Evolutionary conservation across 2,113 vertebrate genomes (phyloP), one percentile per base, ranked within the genome.

Genomic region (Protomyctophum bolini): DNA sequence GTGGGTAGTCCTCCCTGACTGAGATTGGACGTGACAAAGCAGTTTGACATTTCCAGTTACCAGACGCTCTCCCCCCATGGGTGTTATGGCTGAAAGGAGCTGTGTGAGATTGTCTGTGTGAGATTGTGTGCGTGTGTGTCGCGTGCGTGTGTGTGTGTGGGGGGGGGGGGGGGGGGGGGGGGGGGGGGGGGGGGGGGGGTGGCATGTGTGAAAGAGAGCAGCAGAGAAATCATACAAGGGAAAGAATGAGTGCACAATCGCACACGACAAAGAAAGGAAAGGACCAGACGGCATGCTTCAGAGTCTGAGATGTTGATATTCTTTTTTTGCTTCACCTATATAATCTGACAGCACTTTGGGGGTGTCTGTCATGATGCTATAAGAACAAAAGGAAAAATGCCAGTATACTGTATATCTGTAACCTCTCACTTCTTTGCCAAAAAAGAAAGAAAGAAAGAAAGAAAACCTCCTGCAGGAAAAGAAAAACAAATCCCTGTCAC

Each of bases 11-110:
- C 75, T 82, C 80, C 75, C 75, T 90, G 82, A 91, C 84, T 87
- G 75, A 87, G 82, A 92, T 82, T 80, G 81, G 82, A 91, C 79
- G 55, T 89, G 91, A 92, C 91, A 90, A 92, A 91, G 87, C 88
- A 90, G 89, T 91, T 91, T 93, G 91, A 94, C 91, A 93, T 93
- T 93, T 93, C 68, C 89, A 91, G 91, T 82, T 90, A 79, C 86
- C 86, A 91, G 83, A 90, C 83, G 68, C 63, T 85, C 72, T 83
- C 69, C 82, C 82, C 88, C 88, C 80, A 82, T 70, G 84, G 86
- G 89, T 83, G 82, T 89, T 91, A 83, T 87, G 83, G 76, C 84
- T 87, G 73, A 86, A 82, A 29, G 29, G 64, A 75, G 78, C 14
- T 58, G n/a, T 76, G 63, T 3, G 33, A 21, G 21, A 21, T 21